These are phyloP conservation scores for Patella ulyssiponensis DNA, from an alignment of 2,888 invertebrate genomes.

Conservation along the genomic window DNA sequence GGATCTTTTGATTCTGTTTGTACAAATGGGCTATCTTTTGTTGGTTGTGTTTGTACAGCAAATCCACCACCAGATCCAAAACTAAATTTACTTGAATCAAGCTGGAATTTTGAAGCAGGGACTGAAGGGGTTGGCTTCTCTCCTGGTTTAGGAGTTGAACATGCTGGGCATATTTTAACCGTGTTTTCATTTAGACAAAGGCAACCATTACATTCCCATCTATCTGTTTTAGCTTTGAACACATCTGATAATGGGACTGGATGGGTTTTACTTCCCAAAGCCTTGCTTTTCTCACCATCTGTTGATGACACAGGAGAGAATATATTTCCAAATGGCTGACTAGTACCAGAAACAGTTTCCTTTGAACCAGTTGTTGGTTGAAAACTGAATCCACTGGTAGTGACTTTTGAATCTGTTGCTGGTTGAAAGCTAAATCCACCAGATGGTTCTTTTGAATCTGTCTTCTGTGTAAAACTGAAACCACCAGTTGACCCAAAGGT, in stretches of 20 bases:
- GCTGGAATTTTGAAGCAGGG: not conserved
- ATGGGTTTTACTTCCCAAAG: not conserved
- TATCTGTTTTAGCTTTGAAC: slow-evolving; percentile 76
- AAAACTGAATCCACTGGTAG: slow-evolving; percentile 16
- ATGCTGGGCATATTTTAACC: slow-evolving; percentile 61
- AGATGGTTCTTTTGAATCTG: slow-evolving; percentile 3
- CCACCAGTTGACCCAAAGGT: too few relatives aligned
- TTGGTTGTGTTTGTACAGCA: slow-evolving; percentile 6
- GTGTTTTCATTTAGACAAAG: slow-evolving; percentile 76
- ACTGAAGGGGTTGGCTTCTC: slow-evolving; percentile 12
- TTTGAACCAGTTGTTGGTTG: slow-evolving; percentile 11
- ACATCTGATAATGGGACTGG: slow-evolving; percentile 28
- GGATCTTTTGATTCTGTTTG: slow-evolving; percentile 13
- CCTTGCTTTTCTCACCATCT: not conserved
- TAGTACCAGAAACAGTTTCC: not conserved
- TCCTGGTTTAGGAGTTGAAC: slow-evolving; percentile 36
- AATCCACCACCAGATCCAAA: slow-evolving; percentile 22
- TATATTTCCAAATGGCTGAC: not conserved
- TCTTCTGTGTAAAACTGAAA: slow-evolving; percentile 27
- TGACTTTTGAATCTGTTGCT: slow-evolving; percentile 20
- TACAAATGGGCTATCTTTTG: slow-evolving; percentile 12
- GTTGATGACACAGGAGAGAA: slow-evolving; percentile 19
- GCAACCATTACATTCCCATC: slow-evolving; percentile 81
- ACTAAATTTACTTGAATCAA: slow-evolving; percentile 31
- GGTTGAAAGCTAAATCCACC: slow-evolving; percentile 29